These are phyloP conservation scores for Xylocopa sonorina DNA, from an alignment of 1,140 invertebrate genomes.

Conservation along the genomic window DNA sequence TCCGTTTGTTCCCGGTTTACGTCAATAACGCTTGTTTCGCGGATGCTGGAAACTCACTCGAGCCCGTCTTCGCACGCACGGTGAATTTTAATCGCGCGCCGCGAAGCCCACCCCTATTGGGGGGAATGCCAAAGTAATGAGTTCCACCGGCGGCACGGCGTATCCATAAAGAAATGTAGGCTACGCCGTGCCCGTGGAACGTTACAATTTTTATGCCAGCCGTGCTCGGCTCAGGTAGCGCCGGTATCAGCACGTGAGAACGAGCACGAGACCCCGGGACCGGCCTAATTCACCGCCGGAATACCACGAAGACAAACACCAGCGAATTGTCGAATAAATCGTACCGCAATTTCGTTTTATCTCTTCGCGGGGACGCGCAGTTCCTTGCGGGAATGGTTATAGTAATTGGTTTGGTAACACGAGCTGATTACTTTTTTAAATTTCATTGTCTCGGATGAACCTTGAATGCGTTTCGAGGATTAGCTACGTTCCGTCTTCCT, in stretches of 20 bases:
- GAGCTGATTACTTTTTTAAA: not conserved
- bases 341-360: not conserved
- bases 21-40: conserved; percentile 51
- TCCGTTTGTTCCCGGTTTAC: conserved; percentile 49
- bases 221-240: conserved; percentile 5
- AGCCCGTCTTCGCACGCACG: conserved; percentile 41
- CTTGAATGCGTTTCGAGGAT: no score
- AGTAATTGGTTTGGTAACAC: not conserved
- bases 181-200: conserved; percentile 28
- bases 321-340: not conserved
- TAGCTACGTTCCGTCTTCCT: no score
- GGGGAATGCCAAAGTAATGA: conserved; percentile 59
- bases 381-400: not conserved
- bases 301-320: conserved; percentile 9
- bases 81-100: conserved; percentile 63
- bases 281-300: conserved; percentile 38
- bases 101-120: conserved; percentile 46
- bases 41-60: conserved; percentile 34
- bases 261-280: conserved; percentile 10
- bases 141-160: conserved; percentile 52
- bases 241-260: conserved; percentile 19
- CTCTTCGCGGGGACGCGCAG: no score
- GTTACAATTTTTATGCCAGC: conserved; percentile 60
- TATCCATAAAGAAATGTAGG: conserved; percentile 57
- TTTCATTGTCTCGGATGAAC: not conserved